Conservation (phyloP, 1,140 invertebrate genomes). For the Drosophila kurseongensis region DNA sequence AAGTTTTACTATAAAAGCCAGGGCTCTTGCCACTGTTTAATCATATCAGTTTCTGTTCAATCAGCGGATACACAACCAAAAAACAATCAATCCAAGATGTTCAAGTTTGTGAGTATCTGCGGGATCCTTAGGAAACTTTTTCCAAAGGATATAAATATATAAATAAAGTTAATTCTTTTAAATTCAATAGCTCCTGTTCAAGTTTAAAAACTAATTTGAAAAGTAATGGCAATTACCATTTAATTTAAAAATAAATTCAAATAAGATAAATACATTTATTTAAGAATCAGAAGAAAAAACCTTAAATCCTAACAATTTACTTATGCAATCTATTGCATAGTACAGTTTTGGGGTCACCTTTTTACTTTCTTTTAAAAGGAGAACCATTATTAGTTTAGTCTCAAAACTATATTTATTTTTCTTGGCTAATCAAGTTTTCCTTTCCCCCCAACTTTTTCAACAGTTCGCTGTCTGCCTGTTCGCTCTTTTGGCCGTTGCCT, state of each 20-base stretch:
- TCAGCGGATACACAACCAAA: conserved; percentile 52
- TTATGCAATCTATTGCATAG: too few relatives aligned
- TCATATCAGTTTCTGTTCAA: conserved; percentile 72
- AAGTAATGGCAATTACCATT: too few relatives aligned
- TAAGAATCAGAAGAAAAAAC: too few relatives aligned
- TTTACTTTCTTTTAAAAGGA: neutral
- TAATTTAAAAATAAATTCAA: too few relatives aligned
- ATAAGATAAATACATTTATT: too few relatives aligned
- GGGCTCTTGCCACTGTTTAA: conserved; percentile 31
- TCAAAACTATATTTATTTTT: conserved; percentile 6
- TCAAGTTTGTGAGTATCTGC: conserved; percentile 80
- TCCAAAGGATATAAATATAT: neutral
- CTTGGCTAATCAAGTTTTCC: conserved; percentile 1
- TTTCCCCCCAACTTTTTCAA: neutral
- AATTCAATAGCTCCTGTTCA: too few relatives aligned
- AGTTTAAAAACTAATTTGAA: too few relatives aligned
- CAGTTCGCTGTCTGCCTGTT: conserved; percentile 76
- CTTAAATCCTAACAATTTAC: too few relatives aligned
- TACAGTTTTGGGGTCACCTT: too few relatives aligned
- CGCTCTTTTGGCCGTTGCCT: conserved; percentile 72
- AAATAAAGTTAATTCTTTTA: neutral
- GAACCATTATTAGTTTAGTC: neutral
- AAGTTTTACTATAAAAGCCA: conserved; percentile 62
- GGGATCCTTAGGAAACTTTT: neutral
- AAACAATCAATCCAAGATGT: conserved; percentile 67